Evolutionary conservation across 2,888 invertebrate genomes (phyloP).

Genomic region (Harpalus rubripes): DNA sequence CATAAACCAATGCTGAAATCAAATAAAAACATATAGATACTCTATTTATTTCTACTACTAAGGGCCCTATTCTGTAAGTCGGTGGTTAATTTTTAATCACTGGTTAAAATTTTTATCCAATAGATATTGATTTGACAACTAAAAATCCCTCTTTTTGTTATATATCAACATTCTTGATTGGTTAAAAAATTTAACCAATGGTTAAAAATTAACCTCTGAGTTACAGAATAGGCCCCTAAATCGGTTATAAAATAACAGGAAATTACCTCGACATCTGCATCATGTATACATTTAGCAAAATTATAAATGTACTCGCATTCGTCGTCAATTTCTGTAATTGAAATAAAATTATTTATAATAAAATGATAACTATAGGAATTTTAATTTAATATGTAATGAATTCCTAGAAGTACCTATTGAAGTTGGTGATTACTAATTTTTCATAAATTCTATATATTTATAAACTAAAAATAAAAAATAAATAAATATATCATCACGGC

Average conservation of each 20-base stretch:
- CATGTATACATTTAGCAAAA: conserved; percentile 72
- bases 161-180: no score
- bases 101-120: no score
- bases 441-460: neutral
- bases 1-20: conserved; percentile 68
- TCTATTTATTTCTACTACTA: neutral
- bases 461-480: no score
- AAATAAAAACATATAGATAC: neutral
- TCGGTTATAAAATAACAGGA: neutral
- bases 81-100: no score
- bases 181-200: no score
- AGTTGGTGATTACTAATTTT: neutral
- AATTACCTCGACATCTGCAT: conserved; percentile 73
- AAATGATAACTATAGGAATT: neutral
- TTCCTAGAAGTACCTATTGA: neutral
- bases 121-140: no score
- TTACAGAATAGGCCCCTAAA: no score
- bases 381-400: conserved; percentile 10
- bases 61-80: no score
- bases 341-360: conserved; percentile 63
- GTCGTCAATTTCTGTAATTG: conserved; percentile 71
- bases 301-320: conserved; percentile 74
- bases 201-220: no score
- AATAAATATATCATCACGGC: no score
- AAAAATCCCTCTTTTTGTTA: no score